Evolutionary conservation across 2,888 invertebrate species (phyloP), one percentile per base, ranked within the genome.

Genomic region (Phorcus lineatus): DNA sequence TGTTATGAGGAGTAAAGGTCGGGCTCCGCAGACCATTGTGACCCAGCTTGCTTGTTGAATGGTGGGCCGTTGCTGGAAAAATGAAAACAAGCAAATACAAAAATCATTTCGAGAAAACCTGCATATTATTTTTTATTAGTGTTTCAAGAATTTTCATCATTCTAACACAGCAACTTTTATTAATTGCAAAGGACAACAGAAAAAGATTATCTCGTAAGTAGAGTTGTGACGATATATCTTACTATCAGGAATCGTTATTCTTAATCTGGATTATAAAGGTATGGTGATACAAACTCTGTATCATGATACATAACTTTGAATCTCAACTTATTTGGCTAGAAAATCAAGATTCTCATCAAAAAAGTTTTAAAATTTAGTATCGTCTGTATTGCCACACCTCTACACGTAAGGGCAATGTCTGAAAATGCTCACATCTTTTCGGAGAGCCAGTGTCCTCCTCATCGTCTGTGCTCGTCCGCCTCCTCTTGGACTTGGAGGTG

Each of bases 1-100:
- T 91, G 79, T 90, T 90, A 62, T 90, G 89, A 7, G 86, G 82
- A 11, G 84, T 81, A 40, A 85, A 84, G 57, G 80, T 78, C 52
- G 84, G 85, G 83, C 85, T 86, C 31, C 84, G 84, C 55, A 85
- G 82, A 53, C 84, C 81, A 82, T 85, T 87, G 3, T 83, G 80
- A 57, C 86, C 81, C 47, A 83, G 76, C 66, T 86, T 86, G 75
- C 81, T 84, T 16, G 76, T 80, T 52, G 78, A 86, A 31, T 86
- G 85, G 47, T 79, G 78, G 17, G 84, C 57, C 16, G 75, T 84
- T 53, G 81, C 86, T 87, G 82, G 16, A 81, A 81, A 4, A 70
- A 19, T 22, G 7, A 52, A 11, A n/a, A 52, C 22, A 17, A 36
- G 28, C 2, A 17, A 75, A 47, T 22, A 22, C 7, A 52, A 75